phyloP scores from a whole-genome alignment of 1,140 invertebrate genomes.

The Sarcophaga peregrina region DNA sequence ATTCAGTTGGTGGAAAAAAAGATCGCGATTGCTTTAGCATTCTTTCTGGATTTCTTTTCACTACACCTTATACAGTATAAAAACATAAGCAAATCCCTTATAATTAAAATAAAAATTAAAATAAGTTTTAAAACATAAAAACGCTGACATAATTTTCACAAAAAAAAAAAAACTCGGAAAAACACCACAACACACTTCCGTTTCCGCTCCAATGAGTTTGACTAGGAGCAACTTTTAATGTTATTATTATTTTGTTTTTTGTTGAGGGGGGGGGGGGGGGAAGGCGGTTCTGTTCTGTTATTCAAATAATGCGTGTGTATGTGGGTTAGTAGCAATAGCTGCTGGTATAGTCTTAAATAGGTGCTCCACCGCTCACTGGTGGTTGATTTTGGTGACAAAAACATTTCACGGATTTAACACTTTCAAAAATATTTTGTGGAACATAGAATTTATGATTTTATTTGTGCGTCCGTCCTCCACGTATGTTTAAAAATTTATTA shows the following conservation, averaged over 20 bases:
- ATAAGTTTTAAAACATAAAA: conserved; percentile 13
- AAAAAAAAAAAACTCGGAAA: background rate
- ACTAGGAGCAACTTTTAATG: conserved; percentile 17
- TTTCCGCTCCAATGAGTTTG: conserved; percentile 31
- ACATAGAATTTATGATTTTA: too few species aligned
- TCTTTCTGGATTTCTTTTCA: too few species aligned
- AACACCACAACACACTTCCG: conserved; percentile 36
- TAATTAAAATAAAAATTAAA: background rate
- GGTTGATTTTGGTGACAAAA: conserved; percentile 21
- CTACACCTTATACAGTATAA: too few species aligned
- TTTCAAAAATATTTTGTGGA: background rate
- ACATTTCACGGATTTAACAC: conserved; percentile 26
- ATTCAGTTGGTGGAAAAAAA: too few species aligned
- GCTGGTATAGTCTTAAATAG: background rate
- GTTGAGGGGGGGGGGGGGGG: too few species aligned
- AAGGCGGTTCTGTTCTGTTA: too few species aligned
- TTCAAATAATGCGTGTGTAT: background rate
- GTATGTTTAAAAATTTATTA: too few species aligned
- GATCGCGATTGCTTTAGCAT: too few species aligned
- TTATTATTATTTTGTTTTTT: background rate
- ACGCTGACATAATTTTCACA: conserved; percentile 14
- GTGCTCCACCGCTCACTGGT: background rate
- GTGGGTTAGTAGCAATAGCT: background rate
- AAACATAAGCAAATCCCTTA: too few species aligned
- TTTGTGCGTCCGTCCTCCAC: too few species aligned